phyloP scores from a whole-genome alignment of 2,113 vertebrate species.

The Sinocyclocheilus anophthalmus region DNA sequence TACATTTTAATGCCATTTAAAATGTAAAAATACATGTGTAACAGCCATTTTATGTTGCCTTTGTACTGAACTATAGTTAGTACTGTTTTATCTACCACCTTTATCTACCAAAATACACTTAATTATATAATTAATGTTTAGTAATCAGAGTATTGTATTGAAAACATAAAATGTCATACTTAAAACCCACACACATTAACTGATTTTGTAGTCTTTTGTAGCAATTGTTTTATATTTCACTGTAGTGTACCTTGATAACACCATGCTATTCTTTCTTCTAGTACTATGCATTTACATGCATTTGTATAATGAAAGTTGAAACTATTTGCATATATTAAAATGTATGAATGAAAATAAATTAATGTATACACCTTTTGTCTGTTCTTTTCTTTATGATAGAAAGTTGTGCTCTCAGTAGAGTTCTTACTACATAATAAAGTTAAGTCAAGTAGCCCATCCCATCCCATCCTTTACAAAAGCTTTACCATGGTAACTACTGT shows the following conservation, averaged over 20 bases:
- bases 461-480: not conserved
- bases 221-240: not conserved
- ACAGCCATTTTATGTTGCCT: conserved; percentile 26
- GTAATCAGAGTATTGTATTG: not conserved
- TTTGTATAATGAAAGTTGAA: too few relatives aligned
- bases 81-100: too few relatives aligned
- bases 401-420: too few relatives aligned
- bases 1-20: not conserved
- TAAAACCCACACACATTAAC: not conserved
- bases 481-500: not conserved
- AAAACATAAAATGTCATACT: not conserved
- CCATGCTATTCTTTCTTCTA: not conserved
- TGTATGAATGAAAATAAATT: too few relatives aligned
- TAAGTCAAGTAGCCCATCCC: not conserved
- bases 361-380: too few relatives aligned
- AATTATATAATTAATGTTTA: not conserved
- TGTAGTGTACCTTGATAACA: not conserved
- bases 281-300: not conserved
- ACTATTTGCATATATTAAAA: too few relatives aligned
- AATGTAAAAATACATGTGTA: not conserved
- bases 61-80: not conserved
- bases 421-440: not conserved
- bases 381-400: too few relatives aligned
- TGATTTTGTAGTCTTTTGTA: not conserved
- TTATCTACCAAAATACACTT: too few relatives aligned